Evolutionary conservation across 2,113 vertebrate genomes (phyloP), one percentile per base, ranked within the genome.

Genomic region (Pavo muticus): DNA sequence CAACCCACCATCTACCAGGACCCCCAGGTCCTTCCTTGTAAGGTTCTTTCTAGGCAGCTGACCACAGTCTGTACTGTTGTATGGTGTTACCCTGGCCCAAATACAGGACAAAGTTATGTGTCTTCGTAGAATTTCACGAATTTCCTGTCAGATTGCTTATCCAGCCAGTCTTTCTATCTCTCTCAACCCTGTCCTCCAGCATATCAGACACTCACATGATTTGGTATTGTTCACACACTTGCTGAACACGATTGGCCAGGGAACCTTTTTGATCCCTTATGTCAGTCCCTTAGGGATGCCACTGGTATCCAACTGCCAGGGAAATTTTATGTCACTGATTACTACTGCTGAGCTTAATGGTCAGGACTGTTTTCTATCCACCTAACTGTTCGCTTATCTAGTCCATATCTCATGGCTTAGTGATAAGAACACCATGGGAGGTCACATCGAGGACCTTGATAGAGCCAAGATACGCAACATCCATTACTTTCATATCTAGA

Each of bases 221-320:
- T 71, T 27, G 9, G 2, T 52, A 2, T 10, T 89, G 42, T 60
- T 80, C 56, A 54, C 17, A 25, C 3, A 1, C 14, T 19, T 65
- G n/a, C 12, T 79, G 37, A 54, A n/a, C 0, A 0, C 72, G 29
- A 8, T 67, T 30, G 32, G 35, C n/a, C 23, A 82, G 47, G 27
- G 39, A 71, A 68, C 27, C 27, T n/a, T 54, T 85, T 35, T 40
- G 47, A 24, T 88, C 39, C 16, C 24, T 73, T 8, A 1, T 81
- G 8, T 80, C 35, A 35, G 6, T 60, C 48, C 18, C 40, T 50
- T n/a, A 48, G 19, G 23, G 9, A 6, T 3, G 7, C 14, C 0
- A 0, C 25, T 59, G 35, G 29, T 44, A 63, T 23, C 0, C 47
- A 47, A 10, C 44, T 8, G 6, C 10, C 18, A 3, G 0, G 7